Evolutionary conservation across 1,140 invertebrate species (phyloP), one percentile per base, ranked within the genome.

Genomic region (Brachionus koreanus): DNA sequence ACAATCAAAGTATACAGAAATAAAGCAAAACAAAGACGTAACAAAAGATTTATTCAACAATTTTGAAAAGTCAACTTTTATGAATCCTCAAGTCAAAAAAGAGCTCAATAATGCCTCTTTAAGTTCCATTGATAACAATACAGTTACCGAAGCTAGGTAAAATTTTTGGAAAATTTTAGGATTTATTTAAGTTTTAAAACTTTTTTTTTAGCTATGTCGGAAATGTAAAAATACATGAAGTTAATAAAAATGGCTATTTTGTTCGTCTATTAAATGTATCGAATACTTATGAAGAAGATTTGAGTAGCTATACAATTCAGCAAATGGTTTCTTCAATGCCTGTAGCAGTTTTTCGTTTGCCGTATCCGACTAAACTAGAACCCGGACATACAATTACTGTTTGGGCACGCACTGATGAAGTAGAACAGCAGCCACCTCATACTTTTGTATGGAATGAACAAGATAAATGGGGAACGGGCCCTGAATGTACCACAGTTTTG

Each of bases 371-470:
- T 33, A 86, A 86, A 69, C 85, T 88, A 61, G 57, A 85, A 29
- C 82, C 84, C 5, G 85, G 86, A n/a, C 84, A 83, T 46, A 87
- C 86, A 12, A 85, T 88, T 23, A 89, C 87, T 2, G 85, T 89
- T 7, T 88, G 86, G 85, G 85, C 87, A 13, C 86, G 85, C 9
- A 85, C 83, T 39, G 85, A 85, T 82, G 87, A 88, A 82, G 84
- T 86, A 19, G 69, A 86, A 9, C 86, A 88, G 72, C 85, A 88
- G 75, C 87, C 87, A 23, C 87, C 88, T 2, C 83, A 83, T 23
- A 85, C 87, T 65, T 88, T 87, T 84, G 85, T 88, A n/a, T 88
- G 87, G 86, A 85, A 85, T 42, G 87, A 88, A 82, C 87, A 87
- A 79, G 84, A 85, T 67, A 86, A 86, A 82, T 89, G 88, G 88